phyloP scores from a whole-genome alignment of 2,113 vertebrate genomes.

The Pteronura brasiliensis region DNA sequence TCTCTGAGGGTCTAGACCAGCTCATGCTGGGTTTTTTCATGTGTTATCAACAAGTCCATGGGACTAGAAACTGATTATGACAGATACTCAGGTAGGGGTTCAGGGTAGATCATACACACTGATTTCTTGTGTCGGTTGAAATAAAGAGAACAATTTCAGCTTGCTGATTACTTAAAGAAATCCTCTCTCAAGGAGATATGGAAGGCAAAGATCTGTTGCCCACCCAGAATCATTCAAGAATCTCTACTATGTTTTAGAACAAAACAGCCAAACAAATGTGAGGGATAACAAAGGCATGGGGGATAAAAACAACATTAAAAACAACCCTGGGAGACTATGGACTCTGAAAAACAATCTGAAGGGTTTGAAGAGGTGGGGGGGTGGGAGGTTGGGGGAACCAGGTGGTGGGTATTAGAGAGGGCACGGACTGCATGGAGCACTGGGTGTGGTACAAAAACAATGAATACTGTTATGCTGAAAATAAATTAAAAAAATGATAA shows the following conservation, averaged over 20 bases:
- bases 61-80: not conserved
- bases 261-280: not conserved
- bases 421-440: too few relatives aligned
- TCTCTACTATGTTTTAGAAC: not conserved
- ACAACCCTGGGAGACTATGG: not conserved
- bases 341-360: too few relatives aligned
- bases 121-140: not conserved
- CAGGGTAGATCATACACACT: constrained; percentile 63
- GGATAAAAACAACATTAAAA: not conserved
- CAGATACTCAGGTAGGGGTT: not conserved
- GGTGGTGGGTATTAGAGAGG: too few relatives aligned
- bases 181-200: not conserved
- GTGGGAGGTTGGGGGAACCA: too few relatives aligned
- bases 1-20: not conserved
- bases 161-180: not conserved
- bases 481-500: too few relatives aligned
- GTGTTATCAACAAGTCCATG: not conserved
- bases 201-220: not conserved
- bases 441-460: too few relatives aligned
- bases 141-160: not conserved
- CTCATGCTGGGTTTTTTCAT: not conserved
- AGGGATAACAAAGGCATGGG: not conserved
- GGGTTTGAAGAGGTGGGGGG: too few relatives aligned
- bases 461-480: too few relatives aligned
- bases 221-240: not conserved